These are phyloP conservation scores for Malaclemys terrapin DNA, from an alignment of 2,113 vertebrate species.

Conservation along the genomic window DNA sequence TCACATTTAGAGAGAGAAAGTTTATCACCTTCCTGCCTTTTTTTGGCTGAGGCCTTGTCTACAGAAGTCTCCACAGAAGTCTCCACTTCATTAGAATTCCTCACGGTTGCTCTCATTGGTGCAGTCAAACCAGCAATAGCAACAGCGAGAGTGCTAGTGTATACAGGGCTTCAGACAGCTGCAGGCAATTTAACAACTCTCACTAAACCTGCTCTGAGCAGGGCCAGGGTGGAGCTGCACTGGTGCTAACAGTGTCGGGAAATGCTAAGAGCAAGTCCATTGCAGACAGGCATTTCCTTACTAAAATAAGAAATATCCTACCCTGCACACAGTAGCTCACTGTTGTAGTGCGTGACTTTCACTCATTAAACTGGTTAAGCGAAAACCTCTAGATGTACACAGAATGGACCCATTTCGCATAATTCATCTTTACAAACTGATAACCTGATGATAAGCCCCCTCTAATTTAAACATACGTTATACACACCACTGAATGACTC, in stretches of 20 bases:
- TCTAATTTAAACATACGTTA: not conserved
- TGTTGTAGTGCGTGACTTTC: not conserved
- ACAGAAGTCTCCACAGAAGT: not conserved
- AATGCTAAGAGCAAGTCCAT: not conserved
- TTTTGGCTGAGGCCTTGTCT: not conserved
- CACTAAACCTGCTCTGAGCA: not conserved
- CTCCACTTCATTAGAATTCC: not conserved
- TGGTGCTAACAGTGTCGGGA: accelerated
- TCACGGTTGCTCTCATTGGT: not conserved
- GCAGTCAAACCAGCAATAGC: not conserved
- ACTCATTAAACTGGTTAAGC: not conserved
- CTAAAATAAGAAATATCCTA: not conserved
- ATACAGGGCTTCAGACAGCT: not conserved
- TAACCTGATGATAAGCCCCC: not conserved
- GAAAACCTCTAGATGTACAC: not conserved
- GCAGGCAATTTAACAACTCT: not conserved
- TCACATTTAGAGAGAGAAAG: not conserved
- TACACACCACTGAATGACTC: not conserved
- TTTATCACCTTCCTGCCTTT: not conserved
- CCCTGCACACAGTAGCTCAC: not conserved
- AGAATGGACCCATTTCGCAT: conserved; percentile 27
- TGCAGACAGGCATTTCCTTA: not conserved
- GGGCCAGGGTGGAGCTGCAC: not conserved
- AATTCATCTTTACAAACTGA: not conserved
- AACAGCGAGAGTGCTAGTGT: not conserved